These are phyloP conservation scores for Solenodon paradoxus DNA, from an alignment of 2,113 vertebrate genomes.

Conservation along the genomic window DNA sequence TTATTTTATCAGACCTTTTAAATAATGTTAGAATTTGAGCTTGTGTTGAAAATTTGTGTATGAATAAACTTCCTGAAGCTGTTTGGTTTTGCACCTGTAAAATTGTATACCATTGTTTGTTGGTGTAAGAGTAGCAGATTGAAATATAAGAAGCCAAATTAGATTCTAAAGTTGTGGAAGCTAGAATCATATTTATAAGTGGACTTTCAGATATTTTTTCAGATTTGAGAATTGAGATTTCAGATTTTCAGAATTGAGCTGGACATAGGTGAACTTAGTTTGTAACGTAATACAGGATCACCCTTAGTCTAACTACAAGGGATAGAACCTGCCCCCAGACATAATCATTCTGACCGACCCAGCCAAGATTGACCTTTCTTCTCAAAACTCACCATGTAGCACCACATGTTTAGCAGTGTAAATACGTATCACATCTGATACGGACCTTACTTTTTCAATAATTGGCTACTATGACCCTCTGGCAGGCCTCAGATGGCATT, in stretches of 20 bases:
- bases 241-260: slow-evolving; percentile 26
- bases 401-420: no score
- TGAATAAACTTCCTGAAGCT: slow-evolving; percentile 69
- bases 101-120: slow-evolving; percentile 73
- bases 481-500: no score
- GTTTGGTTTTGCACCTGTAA: slow-evolving; percentile 74
- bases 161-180: background rate
- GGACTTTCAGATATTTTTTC: background rate
- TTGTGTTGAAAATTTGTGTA: slow-evolving; percentile 81
- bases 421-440: no score
- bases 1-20: slow-evolving; percentile 83
- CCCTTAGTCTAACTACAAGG: background rate
- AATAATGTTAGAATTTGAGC: slow-evolving; percentile 83
- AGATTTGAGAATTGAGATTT: no score
- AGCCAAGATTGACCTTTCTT: no score
- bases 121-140: slow-evolving; percentile 70
- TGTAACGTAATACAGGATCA: background rate
- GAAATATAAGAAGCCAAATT: slow-evolving; percentile 32
- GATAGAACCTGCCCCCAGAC: background rate
- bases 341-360: background rate
- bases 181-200: background rate
- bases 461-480: no score
- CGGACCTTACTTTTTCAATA: no score
- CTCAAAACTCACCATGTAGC: no score
- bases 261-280: slow-evolving; percentile 23